Percentiles rank a stretch among this genome's conserved stretches.
Evolutionary conservation across 2,797 vertebrate genomes (phyloP).

Genomic region (Adelosebastes latens): DNA sequence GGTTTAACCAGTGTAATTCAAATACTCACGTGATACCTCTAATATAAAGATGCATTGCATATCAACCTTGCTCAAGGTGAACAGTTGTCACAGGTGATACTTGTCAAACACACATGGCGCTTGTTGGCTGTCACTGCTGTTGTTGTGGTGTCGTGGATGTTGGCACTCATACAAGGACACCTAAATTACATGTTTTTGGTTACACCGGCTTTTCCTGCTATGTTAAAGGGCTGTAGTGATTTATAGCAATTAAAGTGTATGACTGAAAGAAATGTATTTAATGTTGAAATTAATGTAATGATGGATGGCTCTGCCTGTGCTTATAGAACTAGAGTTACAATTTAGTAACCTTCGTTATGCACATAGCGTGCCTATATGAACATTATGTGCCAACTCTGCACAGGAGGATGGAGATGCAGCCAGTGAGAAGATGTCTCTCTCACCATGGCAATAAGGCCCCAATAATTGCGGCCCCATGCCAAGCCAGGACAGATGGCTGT

Average conservation of each 20-base stretch:
- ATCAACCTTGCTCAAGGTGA: slow-evolving; percentile 33
- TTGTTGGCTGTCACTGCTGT: slow-evolving; percentile 3
- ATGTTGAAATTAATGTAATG: background rate
- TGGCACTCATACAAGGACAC: background rate
- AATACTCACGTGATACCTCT: background rate
- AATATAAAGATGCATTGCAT: background rate
- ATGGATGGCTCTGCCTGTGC: too few relatives aligned
- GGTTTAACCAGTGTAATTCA: background rate
- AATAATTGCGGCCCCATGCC: slow-evolving; percentile 31
- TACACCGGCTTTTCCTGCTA: background rate
- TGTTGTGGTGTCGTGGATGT: background rate
- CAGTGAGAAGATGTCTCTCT: slow-evolving; percentile 13
- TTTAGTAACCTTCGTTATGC: background rate
- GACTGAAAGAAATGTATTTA: background rate
- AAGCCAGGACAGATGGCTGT: slow-evolving; percentile 47
- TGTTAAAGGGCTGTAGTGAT: background rate
- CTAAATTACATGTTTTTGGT: background rate
- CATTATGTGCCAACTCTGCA: slow-evolving; percentile 11
- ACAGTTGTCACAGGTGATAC: background rate
- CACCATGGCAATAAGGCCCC: slow-evolving; percentile 20
- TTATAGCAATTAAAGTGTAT: background rate
- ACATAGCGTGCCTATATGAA: background rate
- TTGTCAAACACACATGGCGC: background rate
- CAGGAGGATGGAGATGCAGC: slow-evolving; percentile 14
- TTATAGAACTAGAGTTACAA: background rate